phyloP scores from a whole-genome alignment of 2,888 invertebrate genomes.

The Clanis bilineata region DNA sequence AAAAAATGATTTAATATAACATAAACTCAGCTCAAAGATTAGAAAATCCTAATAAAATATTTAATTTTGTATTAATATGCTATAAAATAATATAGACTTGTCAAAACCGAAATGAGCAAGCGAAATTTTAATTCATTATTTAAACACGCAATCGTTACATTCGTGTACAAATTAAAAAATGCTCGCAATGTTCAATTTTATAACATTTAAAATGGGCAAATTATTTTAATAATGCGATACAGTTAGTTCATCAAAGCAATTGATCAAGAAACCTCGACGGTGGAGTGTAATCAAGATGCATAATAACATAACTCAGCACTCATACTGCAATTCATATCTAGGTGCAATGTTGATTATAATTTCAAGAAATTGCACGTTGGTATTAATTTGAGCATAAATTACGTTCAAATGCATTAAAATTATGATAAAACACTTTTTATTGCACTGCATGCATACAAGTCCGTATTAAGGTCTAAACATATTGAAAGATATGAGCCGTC shows the following conservation, averaged over 20 bases:
- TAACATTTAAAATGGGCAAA: neutral
- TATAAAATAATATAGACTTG: neutral
- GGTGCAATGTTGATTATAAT: constrained; percentile 6
- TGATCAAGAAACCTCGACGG: constrained; percentile 10
- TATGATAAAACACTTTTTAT: constrained; percentile 1
- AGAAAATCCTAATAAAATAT: neutral
- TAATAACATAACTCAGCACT: constrained; percentile 13
- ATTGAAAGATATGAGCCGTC: no score
- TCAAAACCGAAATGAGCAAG: neutral
- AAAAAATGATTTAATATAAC: no score
- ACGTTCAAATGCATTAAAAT: constrained; percentile 8
- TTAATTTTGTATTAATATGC: neutral
- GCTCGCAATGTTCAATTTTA: no score
- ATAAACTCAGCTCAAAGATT: neutral
- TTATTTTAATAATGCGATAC: constrained; percentile 5
- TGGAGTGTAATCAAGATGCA: constrained; percentile 4
- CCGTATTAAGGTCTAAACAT: neutral
- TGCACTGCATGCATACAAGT: neutral
- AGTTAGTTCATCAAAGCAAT: constrained; percentile 7
- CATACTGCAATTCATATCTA: constrained; percentile 10
- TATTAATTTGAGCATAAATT: constrained; percentile 8
- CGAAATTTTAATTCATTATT: neutral
- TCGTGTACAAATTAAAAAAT: neutral
- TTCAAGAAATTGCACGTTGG: constrained; percentile 12
- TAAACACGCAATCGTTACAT: neutral